Evolutionary conservation across 2,113 vertebrate genomes (phyloP), one percentile per base, ranked within the genome.

Genomic region (Empidonax traillii): DNA sequence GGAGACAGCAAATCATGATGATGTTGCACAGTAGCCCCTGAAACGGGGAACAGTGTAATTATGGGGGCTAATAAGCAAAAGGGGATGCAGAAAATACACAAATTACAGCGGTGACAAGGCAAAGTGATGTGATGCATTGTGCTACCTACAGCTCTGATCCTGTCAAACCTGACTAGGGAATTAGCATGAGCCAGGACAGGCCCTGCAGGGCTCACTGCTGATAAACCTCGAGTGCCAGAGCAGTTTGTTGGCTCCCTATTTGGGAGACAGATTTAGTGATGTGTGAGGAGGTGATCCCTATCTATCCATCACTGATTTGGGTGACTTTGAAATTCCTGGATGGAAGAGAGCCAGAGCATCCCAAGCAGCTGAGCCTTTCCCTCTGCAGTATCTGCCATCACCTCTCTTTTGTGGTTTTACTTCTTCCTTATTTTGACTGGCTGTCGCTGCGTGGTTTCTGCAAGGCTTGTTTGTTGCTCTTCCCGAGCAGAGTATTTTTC

Each of bases 401-500:
- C 31, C 85, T 87, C 94, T 79, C 74, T 68, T 43, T 19, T 39
- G 73, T 4, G 14, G 49, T 72, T 87, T 94, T 39, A 20, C 27
- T 33, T 65, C 77, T 91, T 91, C 87, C 87, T 82, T 89, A 68
- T 91, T 95, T 73, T 92, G 74, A 35, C 92, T 87, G 85, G 31
- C 71, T 85, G 85, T 88, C 69, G 11, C 81, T 51, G 53, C 0
- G 0, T 76, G 85, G 66, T 83, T 75, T 94, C 75, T 72, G 62
- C 82, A 66, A 75, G 74, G 44, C 66, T 55, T 52, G n/a, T 91
- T 95, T 95, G 82, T 89, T 92, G 55, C 85, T 92, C 49, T 95
- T 97, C 90, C 81, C 92, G 63, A 92, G 61, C 93, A 85, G 79
- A 92, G 44, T 66, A 87, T 86, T 94, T 97, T 97, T 96, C 84